Conservation (phyloP, 2,888 invertebrate genomes). For the Leptura quadrifasciata region DNA sequence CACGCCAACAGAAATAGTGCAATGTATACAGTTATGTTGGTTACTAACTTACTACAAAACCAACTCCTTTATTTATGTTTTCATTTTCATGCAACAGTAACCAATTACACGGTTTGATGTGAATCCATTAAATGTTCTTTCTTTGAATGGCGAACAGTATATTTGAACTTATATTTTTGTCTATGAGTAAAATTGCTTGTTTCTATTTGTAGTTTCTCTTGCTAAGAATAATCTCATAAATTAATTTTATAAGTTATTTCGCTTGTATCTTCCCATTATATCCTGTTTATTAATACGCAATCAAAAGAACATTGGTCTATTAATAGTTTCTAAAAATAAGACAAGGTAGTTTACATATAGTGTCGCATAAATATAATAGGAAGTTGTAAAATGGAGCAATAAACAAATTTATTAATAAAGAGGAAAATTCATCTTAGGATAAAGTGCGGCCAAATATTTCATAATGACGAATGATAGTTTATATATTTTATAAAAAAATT, state of each 20-base stretch:
- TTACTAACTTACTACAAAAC: too few relatives aligned
- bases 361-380: constrained; percentile 15
- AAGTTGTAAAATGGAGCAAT: constrained; percentile 23
- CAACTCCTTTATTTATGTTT: too few relatives aligned
- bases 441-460: background rate
- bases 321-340: constrained; percentile 58
- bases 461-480: too few relatives aligned
- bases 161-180: background rate
- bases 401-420: constrained; percentile 14
- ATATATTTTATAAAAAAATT: too few relatives aligned
- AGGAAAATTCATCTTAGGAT: constrained; percentile 1
- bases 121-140: too few relatives aligned
- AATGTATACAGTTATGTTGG: too few relatives aligned
- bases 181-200: background rate
- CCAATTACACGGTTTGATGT: too few relatives aligned
- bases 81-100: too few relatives aligned
- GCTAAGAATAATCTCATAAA: constrained; percentile 22
- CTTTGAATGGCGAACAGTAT: too few relatives aligned
- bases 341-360: constrained; percentile 49
- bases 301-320: constrained; percentile 50
- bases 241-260: constrained; percentile 8
- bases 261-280: constrained; percentile 21
- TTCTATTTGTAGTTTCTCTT: constrained; percentile 5
- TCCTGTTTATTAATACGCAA: constrained; percentile 36
- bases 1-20: too few relatives aligned